A percentile compares a stretch with the other conserved stretches of the same genome.
phyloP scores from a whole-genome alignment of 2,888 invertebrate species.

The Drosophila recens region DNA sequence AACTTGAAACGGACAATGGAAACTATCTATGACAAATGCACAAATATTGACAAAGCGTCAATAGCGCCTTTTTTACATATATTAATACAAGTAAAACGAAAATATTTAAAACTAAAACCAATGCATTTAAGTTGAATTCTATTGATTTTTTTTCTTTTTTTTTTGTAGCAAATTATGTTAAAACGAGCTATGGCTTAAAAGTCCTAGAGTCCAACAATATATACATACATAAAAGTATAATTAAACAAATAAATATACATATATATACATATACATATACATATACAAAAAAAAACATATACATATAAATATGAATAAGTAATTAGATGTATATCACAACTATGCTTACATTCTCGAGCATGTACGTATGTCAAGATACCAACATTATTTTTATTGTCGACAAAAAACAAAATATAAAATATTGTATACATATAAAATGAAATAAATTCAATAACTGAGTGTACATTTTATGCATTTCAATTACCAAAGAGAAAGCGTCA shows the following conservation, averaged over 20 bases:
- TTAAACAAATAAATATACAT: constrained; percentile 22
- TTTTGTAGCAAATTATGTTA: constrained; percentile 7
- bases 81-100: constrained; percentile 10
- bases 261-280: constrained; percentile 20
- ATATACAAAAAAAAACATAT: constrained; percentile 23
- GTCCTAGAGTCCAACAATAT: constrained; percentile 26
- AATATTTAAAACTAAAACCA: constrained; percentile 31
- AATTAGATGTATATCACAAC: constrained; percentile 23
- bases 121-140: constrained; percentile 62
- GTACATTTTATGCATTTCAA: constrained; percentile 16
- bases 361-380: constrained; percentile 24
- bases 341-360: constrained; percentile 23
- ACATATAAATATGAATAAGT: constrained; percentile 26
- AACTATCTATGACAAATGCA: constrained; percentile 37
- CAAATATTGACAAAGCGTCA: constrained; percentile 34
- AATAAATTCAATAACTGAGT: constrained; percentile 71
- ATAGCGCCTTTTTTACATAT: constrained; percentile 5
- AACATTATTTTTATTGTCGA: constrained; percentile 73
- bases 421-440: constrained; percentile 50
- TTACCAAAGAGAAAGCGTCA: constrained; percentile 1
- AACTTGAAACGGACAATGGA: constrained; percentile 28
- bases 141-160: not conserved
- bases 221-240: constrained; percentile 19
- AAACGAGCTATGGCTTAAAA: constrained; percentile 13
- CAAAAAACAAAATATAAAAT: constrained; percentile 21